phyloP scores from a whole-genome alignment of 1,140 invertebrate genomes.

The Brachystomella parvula region DNA sequence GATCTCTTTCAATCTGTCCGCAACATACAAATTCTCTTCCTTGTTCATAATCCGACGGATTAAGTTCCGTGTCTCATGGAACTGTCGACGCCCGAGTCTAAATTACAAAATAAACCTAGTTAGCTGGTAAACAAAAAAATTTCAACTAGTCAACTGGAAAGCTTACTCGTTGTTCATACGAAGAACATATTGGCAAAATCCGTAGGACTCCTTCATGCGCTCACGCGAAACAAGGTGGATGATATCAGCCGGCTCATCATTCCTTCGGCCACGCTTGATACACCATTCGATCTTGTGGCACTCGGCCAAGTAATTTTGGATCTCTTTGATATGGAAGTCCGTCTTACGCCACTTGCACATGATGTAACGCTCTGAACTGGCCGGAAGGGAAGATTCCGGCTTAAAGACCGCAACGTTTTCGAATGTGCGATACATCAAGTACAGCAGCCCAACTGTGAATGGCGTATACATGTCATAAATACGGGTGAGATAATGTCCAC shows the following conservation, averaged over 20 bases:
- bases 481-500: no score
- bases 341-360: slow-evolving; percentile 54
- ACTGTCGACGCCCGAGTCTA: no score
- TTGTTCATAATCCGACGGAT: no score
- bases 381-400: slow-evolving; percentile 92
- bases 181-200: slow-evolving; percentile 67
- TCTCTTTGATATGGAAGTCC: background rate
- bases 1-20: no score
- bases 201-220: slow-evolving; percentile 55
- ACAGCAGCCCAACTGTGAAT: no score
- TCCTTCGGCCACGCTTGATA: background rate
- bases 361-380: slow-evolving; percentile 98
- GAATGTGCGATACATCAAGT: no score
- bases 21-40: no score
- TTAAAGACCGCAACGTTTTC: no score
- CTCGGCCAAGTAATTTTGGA: background rate
- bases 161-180: slow-evolving; percentile 5
- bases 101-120: no score
- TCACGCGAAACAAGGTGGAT: slow-evolving; percentile 60
- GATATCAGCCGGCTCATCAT: slow-evolving; percentile 44
- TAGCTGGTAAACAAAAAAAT: no score
- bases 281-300: slow-evolving; percentile 19
- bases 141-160: background rate
- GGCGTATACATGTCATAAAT: no score
- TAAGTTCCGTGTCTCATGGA: no score